Evolutionary conservation across 2,113 vertebrate species (phyloP), one percentile per base, ranked within the genome.

Genomic region (Sebastes fasciatus): DNA sequence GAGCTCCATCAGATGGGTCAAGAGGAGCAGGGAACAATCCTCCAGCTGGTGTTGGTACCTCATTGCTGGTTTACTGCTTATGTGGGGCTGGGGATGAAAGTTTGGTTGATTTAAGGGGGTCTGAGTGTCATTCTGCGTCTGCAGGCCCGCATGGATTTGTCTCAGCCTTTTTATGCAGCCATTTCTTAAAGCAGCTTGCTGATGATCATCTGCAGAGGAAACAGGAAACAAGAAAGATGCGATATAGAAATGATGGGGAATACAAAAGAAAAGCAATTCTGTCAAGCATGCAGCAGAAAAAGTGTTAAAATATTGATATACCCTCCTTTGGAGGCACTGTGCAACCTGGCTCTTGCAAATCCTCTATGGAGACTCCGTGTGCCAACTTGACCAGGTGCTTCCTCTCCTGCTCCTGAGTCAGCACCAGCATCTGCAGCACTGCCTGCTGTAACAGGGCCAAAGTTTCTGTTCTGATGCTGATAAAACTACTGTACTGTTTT

Each of bases 351-450:
- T 67, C 88, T 45, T 93, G 85, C 16, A 95, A 78, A 57, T 95
- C 91, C 58, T 91, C 74, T 2, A 79, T 51, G 40, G 94, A 92
- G 76, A 95, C 45, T n/a, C 70, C 84, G 6, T 90, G 87, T 19
- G 95, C 64, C 64, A 95, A 49, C 51, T 80, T 84, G 54, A 95
- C 64, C 58, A 96, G 89, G 12, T 83, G 88, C 77, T 86, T 86
- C 68, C 93, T 93, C 88, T 96, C 95, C 83, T 89, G 79, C 66
- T 95, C 94, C 85, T 96, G 94, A 90, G 79, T 91, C 83, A 91
- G 77, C 79, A 95, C 89, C 77, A 96, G 60, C 72, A 77, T 46
- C 86, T 94, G 92, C 75, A 96, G 88, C 80, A 91, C 55, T 1
- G 90, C 82, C 91, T 94, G 92, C 63, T 82, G 73, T 40, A 75